A percentile compares a stretch with the other conserved stretches of the same genome.
Conservation (phyloP, 1,140 invertebrate genomes). For the Cydia amplana region DNA sequence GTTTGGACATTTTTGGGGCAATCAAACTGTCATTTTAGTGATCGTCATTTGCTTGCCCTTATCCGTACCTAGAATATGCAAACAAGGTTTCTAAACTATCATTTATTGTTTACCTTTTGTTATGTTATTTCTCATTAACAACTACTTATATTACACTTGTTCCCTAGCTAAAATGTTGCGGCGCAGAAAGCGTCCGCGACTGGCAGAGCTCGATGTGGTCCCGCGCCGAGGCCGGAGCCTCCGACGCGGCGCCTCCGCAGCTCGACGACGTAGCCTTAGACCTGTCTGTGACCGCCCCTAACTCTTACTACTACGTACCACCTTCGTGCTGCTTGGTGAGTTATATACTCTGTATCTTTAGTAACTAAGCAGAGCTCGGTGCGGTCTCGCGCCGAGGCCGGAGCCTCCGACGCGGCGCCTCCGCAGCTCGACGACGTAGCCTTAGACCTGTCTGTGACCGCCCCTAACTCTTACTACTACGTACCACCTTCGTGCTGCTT, state of each 20-base stretch:
- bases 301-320: constrained; percentile 59
- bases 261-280: constrained; percentile 45
- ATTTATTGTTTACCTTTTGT: too few relatives aligned
- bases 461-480: constrained; percentile 53
- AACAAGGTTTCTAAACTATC: too few relatives aligned
- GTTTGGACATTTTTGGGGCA: too few relatives aligned
- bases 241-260: constrained; percentile 13
- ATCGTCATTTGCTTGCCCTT: too few relatives aligned
- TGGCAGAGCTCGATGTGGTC: constrained; percentile 62
- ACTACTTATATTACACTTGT: too few relatives aligned
- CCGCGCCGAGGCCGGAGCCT: constrained; percentile 32
- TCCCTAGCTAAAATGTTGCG: constrained; percentile 57
- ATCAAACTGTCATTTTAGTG: too few relatives aligned
- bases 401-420: constrained; percentile 18
- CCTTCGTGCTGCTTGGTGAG: constrained; percentile 54
- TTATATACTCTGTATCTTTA: not conserved
- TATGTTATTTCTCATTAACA: too few relatives aligned
- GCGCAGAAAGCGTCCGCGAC: constrained; percentile 55
- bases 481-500: constrained; percentile 61
- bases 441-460: constrained; percentile 61
- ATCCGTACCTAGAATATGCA: too few relatives aligned
- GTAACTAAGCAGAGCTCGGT: constrained; percentile 49
- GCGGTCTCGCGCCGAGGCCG: constrained; percentile 44
- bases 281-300: constrained; percentile 56
- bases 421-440: constrained; percentile 24